Evolutionary conservation across 2,888 invertebrate genomes (phyloP).

Genomic region (Tortricodes alternella): DNA sequence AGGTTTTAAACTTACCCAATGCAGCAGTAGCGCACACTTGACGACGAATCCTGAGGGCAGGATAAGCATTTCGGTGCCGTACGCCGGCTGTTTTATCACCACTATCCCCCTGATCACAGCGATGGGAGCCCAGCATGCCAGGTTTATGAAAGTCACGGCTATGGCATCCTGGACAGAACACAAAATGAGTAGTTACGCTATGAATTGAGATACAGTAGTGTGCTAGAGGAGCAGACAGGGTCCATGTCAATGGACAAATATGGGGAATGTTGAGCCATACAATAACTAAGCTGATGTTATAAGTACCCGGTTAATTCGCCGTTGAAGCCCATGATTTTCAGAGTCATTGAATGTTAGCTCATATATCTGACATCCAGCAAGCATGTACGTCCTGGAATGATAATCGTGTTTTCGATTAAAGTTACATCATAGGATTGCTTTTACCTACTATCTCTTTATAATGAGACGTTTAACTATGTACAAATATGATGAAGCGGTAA

Average conservation of each 20-base stretch:
- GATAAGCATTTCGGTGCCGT: conserved; percentile 38
- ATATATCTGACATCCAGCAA: conserved; percentile 52
- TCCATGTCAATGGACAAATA: too few relatives aligned
- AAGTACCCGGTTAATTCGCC: conserved; percentile 43
- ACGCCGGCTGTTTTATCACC: conserved; percentile 48
- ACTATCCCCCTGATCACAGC: conserved; percentile 59
- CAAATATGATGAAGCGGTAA: too few relatives aligned
- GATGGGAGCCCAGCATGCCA: conserved; percentile 68
- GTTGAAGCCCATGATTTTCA: conserved; percentile 38
- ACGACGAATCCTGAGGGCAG: conserved; percentile 47
- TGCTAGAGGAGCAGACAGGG: too few relatives aligned
- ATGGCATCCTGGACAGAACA: conserved; percentile 63
- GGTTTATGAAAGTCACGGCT: conserved; percentile 51
- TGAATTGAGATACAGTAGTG: too few relatives aligned
- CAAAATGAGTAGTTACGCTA: too few relatives aligned
- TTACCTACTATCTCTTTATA: too few relatives aligned
- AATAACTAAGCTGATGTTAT: not conserved
- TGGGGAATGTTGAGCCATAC: too few relatives aligned
- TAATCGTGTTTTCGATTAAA: not conserved
- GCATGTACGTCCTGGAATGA: conserved; percentile 50
- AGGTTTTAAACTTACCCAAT: conserved; percentile 53
- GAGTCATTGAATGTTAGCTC: conserved; percentile 45
- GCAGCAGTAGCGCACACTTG: conserved; percentile 57
- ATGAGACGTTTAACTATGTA: too few relatives aligned
- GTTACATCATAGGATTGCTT: too few relatives aligned